phyloP scores from a whole-genome alignment of 2,797 vertebrate species.

The Sparidentex hasta region DNA sequence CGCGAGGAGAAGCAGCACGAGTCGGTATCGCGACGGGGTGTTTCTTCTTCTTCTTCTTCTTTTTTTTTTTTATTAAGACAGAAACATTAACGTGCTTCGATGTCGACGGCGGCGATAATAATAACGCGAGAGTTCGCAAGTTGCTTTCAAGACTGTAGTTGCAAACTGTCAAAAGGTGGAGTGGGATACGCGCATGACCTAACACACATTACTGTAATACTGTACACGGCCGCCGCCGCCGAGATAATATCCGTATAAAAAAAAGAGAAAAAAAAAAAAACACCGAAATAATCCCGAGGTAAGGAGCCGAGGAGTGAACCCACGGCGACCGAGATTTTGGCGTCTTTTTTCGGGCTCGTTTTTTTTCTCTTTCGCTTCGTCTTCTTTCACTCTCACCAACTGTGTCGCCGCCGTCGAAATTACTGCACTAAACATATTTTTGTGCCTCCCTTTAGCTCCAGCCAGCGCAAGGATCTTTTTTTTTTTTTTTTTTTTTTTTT shows the following conservation, averaged over 20 bases:
- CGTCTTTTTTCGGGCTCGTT: slow-evolving; percentile 61
- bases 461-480: slow-evolving; percentile 83
- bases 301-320: slow-evolving; percentile 79
- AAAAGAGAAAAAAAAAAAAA: slow-evolving; percentile 6
- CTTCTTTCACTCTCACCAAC: slow-evolving; percentile 78
- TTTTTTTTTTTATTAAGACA: slow-evolving; percentile 62
- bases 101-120: slow-evolving; percentile 74
- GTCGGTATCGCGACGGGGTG: slow-evolving; percentile 69
- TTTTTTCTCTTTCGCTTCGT: slow-evolving; percentile 65
- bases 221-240: slow-evolving; percentile 84
- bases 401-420: slow-evolving; percentile 79
- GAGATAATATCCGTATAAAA: slow-evolving; percentile 85
- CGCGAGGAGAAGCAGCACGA: slow-evolving; percentile 76
- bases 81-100: slow-evolving; percentile 74
- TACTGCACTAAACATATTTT: slow-evolving; percentile 84
- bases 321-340: slow-evolving; percentile 60
- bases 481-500: slow-evolving; percentile 78
- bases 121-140: slow-evolving; percentile 90
- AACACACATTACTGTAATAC: slow-evolving; percentile 85
- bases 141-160: slow-evolving; percentile 85
- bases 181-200: slow-evolving; percentile 88
- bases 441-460: slow-evolving; percentile 85
- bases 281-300: slow-evolving; percentile 84
- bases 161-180: slow-evolving; percentile 92
- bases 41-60: no score